Conservation (phyloP, 1,140 invertebrate species). For the Holotrichia oblita region DNA sequence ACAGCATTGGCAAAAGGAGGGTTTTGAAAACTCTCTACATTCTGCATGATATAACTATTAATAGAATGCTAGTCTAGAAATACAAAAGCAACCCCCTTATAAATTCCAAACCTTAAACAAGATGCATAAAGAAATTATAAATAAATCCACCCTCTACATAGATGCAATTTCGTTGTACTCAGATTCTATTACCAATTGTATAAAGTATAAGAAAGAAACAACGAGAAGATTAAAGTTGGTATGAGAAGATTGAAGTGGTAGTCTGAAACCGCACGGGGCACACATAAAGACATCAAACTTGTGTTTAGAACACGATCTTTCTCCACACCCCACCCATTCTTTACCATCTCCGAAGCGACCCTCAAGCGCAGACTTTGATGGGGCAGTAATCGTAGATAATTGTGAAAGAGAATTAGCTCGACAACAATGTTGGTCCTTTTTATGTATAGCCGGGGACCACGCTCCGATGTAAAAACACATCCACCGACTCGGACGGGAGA, state of each 20-base stretch:
- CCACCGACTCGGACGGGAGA: slow-evolving; percentile 43
- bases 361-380: slow-evolving; percentile 50
- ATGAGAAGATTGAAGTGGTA: background rate
- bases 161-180: background rate
- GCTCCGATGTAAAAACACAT: slow-evolving; percentile 19
- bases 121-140: too few species aligned
- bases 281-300: slow-evolving; percentile 54
- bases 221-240: background rate
- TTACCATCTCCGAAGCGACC: slow-evolving; percentile 15
- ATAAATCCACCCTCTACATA: too few species aligned
- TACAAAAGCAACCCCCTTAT: too few species aligned
- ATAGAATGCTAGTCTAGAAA: too few species aligned
- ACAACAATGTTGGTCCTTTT: slow-evolving; percentile 57
- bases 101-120: too few species aligned
- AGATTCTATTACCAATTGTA: background rate
- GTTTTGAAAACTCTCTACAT: too few species aligned
- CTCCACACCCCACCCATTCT: slow-evolving; percentile 16
- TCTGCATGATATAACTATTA: too few species aligned
- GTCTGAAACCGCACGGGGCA: slow-evolving; percentile 43
- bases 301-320: slow-evolving; percentile 44
- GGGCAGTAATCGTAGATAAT: slow-evolving; percentile 56
- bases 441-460: slow-evolving; percentile 46
- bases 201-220: slow-evolving; percentile 8
- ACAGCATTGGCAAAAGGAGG: too few species aligned
- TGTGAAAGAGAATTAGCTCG: slow-evolving; percentile 56